These are phyloP conservation scores for Hepsetus odoe DNA, from an alignment of 2,113 vertebrate species.

Conservation along the genomic window DNA sequence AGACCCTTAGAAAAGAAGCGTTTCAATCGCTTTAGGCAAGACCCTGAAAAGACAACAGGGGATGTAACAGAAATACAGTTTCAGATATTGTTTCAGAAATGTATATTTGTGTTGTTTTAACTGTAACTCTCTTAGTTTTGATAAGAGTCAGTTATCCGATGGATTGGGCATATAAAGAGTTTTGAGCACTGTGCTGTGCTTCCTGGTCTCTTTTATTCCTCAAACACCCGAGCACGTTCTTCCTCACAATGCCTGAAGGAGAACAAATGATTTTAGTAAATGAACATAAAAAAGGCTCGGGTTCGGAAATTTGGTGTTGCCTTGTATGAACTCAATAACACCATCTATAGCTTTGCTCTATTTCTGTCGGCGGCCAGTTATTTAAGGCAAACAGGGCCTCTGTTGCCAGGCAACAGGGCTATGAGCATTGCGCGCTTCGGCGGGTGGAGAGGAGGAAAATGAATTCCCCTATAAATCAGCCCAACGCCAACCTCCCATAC, in stretches of 20 bases:
- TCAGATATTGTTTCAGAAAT: neutral
- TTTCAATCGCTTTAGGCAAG: too few species aligned
- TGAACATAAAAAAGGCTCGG: conserved; percentile 40
- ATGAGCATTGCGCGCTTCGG: conserved; percentile 66
- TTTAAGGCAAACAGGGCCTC: conserved; percentile 78
- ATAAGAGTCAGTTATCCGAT: neutral
- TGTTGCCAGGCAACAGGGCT: conserved; percentile 81
- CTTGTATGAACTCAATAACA: conserved; percentile 70
- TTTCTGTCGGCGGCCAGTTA: conserved; percentile 72
- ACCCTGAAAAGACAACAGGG: neutral
- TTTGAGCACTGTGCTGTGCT: too few species aligned
- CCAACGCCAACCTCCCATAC: conserved; percentile 39
- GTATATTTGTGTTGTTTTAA: neutral
- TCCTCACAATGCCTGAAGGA: neutral
- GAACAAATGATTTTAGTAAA: conserved; percentile 24
- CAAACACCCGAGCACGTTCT: neutral
- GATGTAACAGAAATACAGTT: neutral
- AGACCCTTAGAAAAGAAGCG: neutral
- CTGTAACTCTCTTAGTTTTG: neutral
- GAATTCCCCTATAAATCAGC: conserved; percentile 64
- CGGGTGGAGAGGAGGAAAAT: conserved; percentile 70
- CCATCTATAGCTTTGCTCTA: conserved; percentile 66
- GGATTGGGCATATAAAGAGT: too few species aligned
- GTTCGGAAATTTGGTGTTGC: conserved; percentile 63
- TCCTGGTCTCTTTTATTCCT: neutral